These are phyloP conservation scores for Catalaphyllia jardinei DNA, from an alignment of 64 coral and sea anemone genomes.

Conservation along the genomic window DNA sequence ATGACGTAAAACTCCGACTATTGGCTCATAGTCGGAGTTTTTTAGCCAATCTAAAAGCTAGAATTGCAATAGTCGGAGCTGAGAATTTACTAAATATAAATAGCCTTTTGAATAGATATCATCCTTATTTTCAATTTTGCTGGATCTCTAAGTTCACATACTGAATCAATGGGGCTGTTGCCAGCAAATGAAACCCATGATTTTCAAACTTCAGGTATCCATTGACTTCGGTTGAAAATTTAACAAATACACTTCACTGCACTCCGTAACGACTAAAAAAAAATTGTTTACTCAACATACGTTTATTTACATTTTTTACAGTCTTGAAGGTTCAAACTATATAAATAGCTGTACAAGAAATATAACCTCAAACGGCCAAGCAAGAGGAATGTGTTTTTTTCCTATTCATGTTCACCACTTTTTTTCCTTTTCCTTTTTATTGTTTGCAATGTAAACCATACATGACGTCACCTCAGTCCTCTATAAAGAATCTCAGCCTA, in stretches of 20 bases:
- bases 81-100: too few relatives aligned
- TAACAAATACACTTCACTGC: not conserved
- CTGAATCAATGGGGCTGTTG: too few relatives aligned
- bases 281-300: not conserved
- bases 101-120: too few relatives aligned
- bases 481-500: not conserved
- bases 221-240: not conserved
- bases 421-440: not conserved
- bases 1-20: too few relatives aligned
- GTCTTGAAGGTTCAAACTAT: not conserved
- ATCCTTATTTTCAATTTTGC: too few relatives aligned
- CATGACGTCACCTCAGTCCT: not conserved
- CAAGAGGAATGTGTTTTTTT: not conserved
- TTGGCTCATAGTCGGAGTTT: too few relatives aligned
- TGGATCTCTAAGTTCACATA: too few relatives aligned
- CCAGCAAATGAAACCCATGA: too few relatives aligned
- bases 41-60: too few relatives aligned
- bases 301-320: conserved; percentile 46
- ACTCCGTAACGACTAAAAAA: not conserved
- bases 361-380: not conserved
- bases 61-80: too few relatives aligned
- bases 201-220: too few relatives aligned
- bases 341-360: conserved; percentile 31
- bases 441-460: not conserved
- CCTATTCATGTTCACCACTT: not conserved